Evolutionary conservation across 37 sponge, comb jelly and placozoan species (phyloP).

Genomic region (Chondrilla cf. caribensis): DNA sequence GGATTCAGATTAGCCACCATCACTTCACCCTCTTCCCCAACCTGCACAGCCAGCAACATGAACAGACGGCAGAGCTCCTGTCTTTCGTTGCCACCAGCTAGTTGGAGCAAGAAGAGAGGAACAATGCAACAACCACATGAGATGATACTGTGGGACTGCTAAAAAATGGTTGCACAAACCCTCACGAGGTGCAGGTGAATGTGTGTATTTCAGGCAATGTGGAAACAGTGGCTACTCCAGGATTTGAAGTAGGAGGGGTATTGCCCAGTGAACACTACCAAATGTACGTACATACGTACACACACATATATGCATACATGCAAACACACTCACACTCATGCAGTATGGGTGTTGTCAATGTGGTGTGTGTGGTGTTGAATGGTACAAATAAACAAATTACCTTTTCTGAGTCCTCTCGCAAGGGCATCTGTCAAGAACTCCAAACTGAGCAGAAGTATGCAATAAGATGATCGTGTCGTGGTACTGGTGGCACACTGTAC

Average conservation of each 20-base stretch:
- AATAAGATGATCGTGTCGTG: no score
- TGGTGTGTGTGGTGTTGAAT: no score
- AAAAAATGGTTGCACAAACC: neutral
- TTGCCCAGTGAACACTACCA: no score
- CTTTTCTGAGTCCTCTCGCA: constrained; percentile 53
- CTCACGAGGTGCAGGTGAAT: neutral
- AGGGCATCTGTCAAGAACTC: constrained; percentile 56
- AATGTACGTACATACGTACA: no score
- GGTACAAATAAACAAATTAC: constrained; percentile 31
- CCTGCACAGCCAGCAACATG: constrained; percentile 51
- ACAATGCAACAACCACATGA: neutral
- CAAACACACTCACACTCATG: no score
- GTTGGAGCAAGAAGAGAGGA: no score
- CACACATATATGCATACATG: no score
- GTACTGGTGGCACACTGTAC: no score
- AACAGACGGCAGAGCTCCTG: constrained; percentile 34
- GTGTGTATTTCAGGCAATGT: neutral
- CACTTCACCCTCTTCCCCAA: constrained; percentile 45
- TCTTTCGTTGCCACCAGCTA: constrained; percentile 26
- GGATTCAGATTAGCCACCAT: constrained; percentile 32
- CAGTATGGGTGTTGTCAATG: neutral
- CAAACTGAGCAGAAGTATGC: constrained; percentile 36
- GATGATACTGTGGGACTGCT: neutral
- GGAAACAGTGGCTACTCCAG: neutral
- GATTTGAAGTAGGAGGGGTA: no score